Evolutionary conservation across 2,797 vertebrate genomes (phyloP), one percentile per base, ranked within the genome.

Genomic region (Bufotes viridis): DNA sequence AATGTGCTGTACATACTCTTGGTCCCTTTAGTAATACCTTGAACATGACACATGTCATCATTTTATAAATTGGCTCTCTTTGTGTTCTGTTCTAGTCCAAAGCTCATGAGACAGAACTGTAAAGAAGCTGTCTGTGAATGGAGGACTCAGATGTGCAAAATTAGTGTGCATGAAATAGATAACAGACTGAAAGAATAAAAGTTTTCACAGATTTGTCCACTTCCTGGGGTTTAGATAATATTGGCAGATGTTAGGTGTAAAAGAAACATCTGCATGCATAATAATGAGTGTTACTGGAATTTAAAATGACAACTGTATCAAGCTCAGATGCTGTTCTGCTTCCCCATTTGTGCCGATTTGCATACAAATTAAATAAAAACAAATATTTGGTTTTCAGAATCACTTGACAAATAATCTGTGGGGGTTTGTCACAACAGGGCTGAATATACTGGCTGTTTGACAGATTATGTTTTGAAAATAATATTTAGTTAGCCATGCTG

Each of bases 51-150:
- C 95, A 96, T 99, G 98, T 97, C 98, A 98, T 96, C 96, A 94
- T 95, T 96, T 99, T 97, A 99, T 99, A 98, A 99, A 99, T 99
- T 99, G 97, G 97, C 96, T 97, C 95, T 93, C 95, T 97, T 97
- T 99, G 97, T 98, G 96, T 97, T 98, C 97, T 97, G 96, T 99
- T 99, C 98, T 96, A 97, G 97, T 97, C 96, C 96, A 99, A 98
- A 98, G 97, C 98, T 99, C 97, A 95, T 94, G 97, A 97, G 97
- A 97, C 96, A 94, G 94, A 95, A 94, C 93, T 95, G 95, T 95
- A 95, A 95, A 95, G 93, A 96, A 95, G 92, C 94, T 94, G 95
- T 96, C 97, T 96, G 96, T 92, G 85, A 93, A 91, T 93, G 95
- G 95, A 96, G 95, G 95, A 95, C 96, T 97, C 95, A 95, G 96